Evolutionary conservation across 2,888 invertebrate genomes (phyloP).

Genomic region (Xestia c-nigrum): DNA sequence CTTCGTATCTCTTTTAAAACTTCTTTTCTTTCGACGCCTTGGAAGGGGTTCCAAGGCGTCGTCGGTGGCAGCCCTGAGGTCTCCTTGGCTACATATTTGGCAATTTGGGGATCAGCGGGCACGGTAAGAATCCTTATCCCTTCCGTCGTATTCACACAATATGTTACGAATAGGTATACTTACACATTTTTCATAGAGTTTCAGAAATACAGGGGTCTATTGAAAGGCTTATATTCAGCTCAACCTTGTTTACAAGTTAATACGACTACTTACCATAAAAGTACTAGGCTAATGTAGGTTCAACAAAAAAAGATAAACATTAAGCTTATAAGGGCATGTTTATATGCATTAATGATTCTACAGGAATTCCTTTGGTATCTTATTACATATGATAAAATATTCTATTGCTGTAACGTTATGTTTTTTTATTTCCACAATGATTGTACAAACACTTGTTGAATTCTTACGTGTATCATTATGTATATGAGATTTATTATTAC

Average conservation of each 20-base stretch:
- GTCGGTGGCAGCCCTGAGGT: background rate
- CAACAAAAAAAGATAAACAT: conserved; percentile 13
- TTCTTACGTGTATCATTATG: conserved; percentile 30
- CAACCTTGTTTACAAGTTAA: too few species aligned
- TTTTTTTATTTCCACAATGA: conserved; percentile 32
- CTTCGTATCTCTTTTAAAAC: background rate
- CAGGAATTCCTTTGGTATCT: conserved; percentile 47
- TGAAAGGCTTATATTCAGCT: background rate
- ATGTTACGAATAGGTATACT: background rate
- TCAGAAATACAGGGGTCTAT: background rate
- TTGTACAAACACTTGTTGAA: conserved; percentile 35
- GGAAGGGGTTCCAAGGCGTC: background rate
- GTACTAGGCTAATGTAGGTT: background rate
- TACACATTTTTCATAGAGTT: too few species aligned
- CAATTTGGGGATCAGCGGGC: background rate
- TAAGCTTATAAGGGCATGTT: conserved; percentile 9
- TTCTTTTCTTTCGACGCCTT: too few species aligned
- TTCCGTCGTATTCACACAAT: background rate
- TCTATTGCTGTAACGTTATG: conserved; percentile 45
- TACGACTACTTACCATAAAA: background rate
- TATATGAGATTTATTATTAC: background rate
- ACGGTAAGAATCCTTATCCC: too few species aligned
- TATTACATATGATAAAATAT: conserved; percentile 57
- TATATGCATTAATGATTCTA: conserved; percentile 37
- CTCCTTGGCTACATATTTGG: background rate